A percentile compares a stretch with the other conserved stretches of the same genome.
Evolutionary conservation across 2,888 invertebrate species (phyloP).

Genomic region (Agonum fuliginosum): DNA sequence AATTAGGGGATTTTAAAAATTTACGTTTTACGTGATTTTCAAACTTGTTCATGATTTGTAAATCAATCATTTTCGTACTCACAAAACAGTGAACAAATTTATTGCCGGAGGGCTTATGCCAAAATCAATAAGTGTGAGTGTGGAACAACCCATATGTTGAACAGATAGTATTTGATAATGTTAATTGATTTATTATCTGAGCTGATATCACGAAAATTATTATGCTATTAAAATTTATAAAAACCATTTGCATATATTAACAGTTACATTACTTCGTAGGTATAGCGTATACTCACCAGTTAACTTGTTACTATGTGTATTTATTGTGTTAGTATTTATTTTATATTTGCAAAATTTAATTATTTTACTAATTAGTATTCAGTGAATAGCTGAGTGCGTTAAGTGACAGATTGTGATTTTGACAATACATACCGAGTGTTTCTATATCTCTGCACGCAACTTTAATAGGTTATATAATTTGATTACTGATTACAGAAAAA

Average conservation of each 20-base stretch:
- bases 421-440: too few relatives aligned
- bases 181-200: conserved; percentile 20
- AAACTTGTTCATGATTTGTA: conserved; percentile 5
- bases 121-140: not conserved
- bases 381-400: too few relatives aligned
- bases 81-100: not conserved
- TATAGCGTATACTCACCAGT: too few relatives aligned
- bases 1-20: not conserved
- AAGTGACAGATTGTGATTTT: too few relatives aligned
- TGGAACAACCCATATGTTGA: conserved; percentile 23
- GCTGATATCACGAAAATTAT: not conserved
- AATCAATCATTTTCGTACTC: conserved; percentile 2
- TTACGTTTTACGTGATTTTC: conserved; percentile 3
- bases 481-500: too few relatives aligned
- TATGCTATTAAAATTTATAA: not conserved
- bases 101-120: not conserved
- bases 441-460: too few relatives aligned
- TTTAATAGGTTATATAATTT: too few relatives aligned
- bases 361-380: too few relatives aligned
- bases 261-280: too few relatives aligned
- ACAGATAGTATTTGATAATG: not conserved
- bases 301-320: too few relatives aligned
- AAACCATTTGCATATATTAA: not conserved
- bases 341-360: too few relatives aligned
- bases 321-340: too few relatives aligned